These are phyloP conservation scores for Lasaia peninsularis DNA, from an alignment of 1,140 invertebrate species.

Conservation along the genomic window DNA sequence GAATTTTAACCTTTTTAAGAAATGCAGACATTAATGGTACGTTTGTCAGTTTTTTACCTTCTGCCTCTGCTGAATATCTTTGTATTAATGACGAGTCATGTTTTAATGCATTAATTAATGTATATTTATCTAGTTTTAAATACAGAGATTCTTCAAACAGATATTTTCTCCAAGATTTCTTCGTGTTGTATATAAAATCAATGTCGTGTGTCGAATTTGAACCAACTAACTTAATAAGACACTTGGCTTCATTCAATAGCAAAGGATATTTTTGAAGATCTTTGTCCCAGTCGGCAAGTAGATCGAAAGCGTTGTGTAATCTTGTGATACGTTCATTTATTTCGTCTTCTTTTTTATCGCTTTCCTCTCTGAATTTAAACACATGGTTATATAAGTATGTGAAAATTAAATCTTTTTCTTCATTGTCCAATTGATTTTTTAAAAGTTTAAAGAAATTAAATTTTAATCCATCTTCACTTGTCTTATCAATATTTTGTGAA, in stretches of 20 bases:
- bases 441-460: slow-evolving; percentile 38
- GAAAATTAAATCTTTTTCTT: slow-evolving; percentile 42
- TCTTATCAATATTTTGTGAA: slow-evolving; percentile 33
- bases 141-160: slow-evolving; percentile 46
- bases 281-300: slow-evolving; percentile 47
- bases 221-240: slow-evolving; percentile 38
- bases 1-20: slow-evolving; percentile 45
- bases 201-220: slow-evolving; percentile 28
- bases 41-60: background rate
- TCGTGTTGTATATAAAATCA: slow-evolving; percentile 37
- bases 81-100: slow-evolving; percentile 44
- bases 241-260: slow-evolving; percentile 37
- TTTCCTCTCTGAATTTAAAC: slow-evolving; percentile 24
- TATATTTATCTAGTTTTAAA: slow-evolving; percentile 33
- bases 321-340: slow-evolving; percentile 26
- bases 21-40: slow-evolving; percentile 16
- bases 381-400: slow-evolving; percentile 37
- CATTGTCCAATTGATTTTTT: slow-evolving; percentile 31
- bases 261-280: slow-evolving; percentile 37
- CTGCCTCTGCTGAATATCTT: slow-evolving; percentile 27
- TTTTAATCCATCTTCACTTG: slow-evolving; percentile 36
- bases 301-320: slow-evolving; percentile 30
- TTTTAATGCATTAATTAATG: slow-evolving; percentile 52
- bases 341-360: slow-evolving; percentile 27
- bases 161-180: slow-evolving; percentile 47